Conservation (phyloP, 2,113 vertebrate genomes). For the Nettapus auritus region DNA sequence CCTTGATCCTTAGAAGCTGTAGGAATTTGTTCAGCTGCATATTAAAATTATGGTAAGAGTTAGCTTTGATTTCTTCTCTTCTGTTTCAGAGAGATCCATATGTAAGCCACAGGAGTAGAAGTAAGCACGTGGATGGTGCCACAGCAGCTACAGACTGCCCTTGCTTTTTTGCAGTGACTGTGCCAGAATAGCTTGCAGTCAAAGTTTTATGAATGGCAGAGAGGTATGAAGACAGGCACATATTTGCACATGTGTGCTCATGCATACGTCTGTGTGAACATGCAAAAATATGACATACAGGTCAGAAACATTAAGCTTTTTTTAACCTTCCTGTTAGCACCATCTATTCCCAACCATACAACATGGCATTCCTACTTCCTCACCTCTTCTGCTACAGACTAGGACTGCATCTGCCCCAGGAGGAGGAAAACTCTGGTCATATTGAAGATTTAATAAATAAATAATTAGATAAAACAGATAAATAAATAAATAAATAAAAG, state of each 20-base stretch:
- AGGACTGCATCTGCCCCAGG: not conserved
- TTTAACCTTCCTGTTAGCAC: not conserved
- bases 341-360: not conserved
- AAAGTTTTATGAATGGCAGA: not conserved
- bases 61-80: not conserved
- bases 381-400: not conserved
- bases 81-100: not conserved
- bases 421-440: not conserved
- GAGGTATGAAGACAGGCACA: not conserved
- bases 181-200: not conserved
- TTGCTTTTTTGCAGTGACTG: not conserved
- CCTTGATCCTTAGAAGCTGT: not conserved
- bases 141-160: not conserved
- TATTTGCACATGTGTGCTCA: fast-evolving
- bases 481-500: too few species aligned
- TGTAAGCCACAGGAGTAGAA: not conserved
- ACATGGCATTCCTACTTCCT: not conserved
- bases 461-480: not conserved
- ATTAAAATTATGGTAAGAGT: not conserved
- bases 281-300: not conserved
- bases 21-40: not conserved
- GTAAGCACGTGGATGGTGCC: not conserved
- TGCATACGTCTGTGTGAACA: not conserved
- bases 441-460: not conserved
- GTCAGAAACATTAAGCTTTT: not conserved